Evolutionary conservation across 2,888 invertebrate species (phyloP), one percentile per base, ranked within the genome.

Genomic region (Ochlodes sylvanus): DNA sequence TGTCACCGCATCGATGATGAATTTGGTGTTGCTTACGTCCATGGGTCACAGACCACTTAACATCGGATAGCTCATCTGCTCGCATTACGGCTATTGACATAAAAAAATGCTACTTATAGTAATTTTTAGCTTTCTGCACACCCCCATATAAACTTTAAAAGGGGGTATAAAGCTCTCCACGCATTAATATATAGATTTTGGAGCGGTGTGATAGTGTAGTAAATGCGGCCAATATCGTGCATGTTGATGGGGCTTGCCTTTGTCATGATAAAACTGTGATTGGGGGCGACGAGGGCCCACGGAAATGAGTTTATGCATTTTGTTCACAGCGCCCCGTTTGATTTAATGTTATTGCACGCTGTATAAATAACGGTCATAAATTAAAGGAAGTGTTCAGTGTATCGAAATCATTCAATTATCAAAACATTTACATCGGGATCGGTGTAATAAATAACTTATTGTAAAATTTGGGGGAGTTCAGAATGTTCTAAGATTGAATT

Each of bases 231-330:
- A 52, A 66, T 60, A 54, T 84, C 84, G 83, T 87, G 87, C 84
- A 89, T 88, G 88, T 87, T 88, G 86, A 89, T 89, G 85, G 82
- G 78, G 84, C 83, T 80, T 82, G 84, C 85, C 85, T 88, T 88
- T 88, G 88, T 87, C 83, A 85, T 84, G 85, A 88, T 80, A 89
- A 89, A 88, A 82, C 78, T 42, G 80, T 75, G 80, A 82, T 79
- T 75, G 81, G 81, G 79, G 14, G 77, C n/a, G n/a, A n/a, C 82
- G 81, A 79, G 80, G 80, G 83, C 79, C 60, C 76, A 72, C 70
- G 90, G 90, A 89, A 90, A 89, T 90, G 86, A 87, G 84, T 84
- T 82, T 81, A 85, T 86, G 83, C 86, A 85, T 84, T 88, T 85
- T 84, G 84, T 87, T 79, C 80, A 79, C 82, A 83, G 84, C 52